A percentile compares a stretch with the other conserved stretches of the same genome.
These are phyloP conservation scores for Corythaeola cristata DNA, from an alignment of 2,113 vertebrate species.

Conservation along the genomic window DNA sequence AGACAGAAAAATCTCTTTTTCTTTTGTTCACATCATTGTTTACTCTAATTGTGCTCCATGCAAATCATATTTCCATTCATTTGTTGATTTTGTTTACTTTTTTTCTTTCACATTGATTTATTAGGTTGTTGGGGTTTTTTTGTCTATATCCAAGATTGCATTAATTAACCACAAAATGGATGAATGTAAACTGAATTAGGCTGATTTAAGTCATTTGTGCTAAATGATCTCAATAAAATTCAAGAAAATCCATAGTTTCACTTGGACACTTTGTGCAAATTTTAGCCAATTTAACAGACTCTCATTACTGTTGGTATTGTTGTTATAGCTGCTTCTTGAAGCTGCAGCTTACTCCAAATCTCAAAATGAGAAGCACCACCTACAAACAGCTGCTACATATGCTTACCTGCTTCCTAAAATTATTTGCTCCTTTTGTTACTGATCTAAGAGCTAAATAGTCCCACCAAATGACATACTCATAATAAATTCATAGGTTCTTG, in stretches of 20 bases:
- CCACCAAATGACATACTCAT: neutral
- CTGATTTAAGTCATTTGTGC: neutral
- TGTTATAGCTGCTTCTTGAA: neutral
- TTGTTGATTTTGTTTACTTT: neutral
- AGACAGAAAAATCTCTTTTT: neutral
- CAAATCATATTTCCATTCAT: neutral
- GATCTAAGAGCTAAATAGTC: neutral
- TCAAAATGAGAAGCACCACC: neutral
- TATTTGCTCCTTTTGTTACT: neutral
- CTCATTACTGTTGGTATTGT: neutral
- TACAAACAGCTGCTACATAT: neutral
- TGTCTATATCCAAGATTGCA: neutral
- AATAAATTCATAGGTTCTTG: neutral
- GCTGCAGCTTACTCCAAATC: neutral
- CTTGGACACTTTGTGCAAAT: neutral
- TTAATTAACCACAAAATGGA: neutral
- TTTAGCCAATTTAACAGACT: neutral
- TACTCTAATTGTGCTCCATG: neutral
- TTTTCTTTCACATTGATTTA: neutral
- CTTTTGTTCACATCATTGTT: neutral
- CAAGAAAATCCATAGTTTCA: neutral
- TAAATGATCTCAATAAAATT: neutral
- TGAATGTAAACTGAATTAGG: neutral
- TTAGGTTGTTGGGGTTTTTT: neutral
- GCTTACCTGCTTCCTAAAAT: neutral